phyloP scores from a whole-genome alignment of 2,797 vertebrate genomes.

The Characodon lateralis region DNA sequence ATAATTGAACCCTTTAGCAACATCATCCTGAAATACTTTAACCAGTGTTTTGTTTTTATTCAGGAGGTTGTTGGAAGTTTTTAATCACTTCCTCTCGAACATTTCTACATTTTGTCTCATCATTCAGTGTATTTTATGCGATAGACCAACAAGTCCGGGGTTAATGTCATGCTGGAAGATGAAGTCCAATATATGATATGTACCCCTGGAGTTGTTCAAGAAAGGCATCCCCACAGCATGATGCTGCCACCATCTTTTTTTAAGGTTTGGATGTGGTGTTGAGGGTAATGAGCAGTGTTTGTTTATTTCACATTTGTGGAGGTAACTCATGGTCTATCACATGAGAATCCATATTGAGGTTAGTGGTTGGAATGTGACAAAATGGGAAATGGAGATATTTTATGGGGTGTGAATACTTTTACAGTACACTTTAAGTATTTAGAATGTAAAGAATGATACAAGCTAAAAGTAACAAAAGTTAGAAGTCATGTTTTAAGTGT shows the following conservation, averaged over 20 bases:
- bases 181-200: background rate
- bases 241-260: background rate
- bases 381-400: background rate
- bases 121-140: background rate
- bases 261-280: background rate
- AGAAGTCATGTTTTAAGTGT: background rate
- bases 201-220: background rate
- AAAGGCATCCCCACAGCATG: background rate
- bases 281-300: background rate
- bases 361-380: background rate
- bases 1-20: constrained; percentile 13
- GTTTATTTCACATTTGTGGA: background rate
- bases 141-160: background rate
- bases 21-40: background rate
- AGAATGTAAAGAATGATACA: background rate
- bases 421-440: background rate
- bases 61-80: background rate
- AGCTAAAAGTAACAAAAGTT: background rate
- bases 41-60: background rate
- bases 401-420: background rate
- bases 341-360: background rate
- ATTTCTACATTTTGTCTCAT: background rate
- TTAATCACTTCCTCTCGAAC: background rate
- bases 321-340: background rate
- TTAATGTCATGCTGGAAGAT: background rate